Percentiles rank a stretch among this genome's conserved stretches.
These are phyloP conservation scores for Teleiodes luculella DNA, from an alignment of 2,888 invertebrate species.

Conservation along the genomic window DNA sequence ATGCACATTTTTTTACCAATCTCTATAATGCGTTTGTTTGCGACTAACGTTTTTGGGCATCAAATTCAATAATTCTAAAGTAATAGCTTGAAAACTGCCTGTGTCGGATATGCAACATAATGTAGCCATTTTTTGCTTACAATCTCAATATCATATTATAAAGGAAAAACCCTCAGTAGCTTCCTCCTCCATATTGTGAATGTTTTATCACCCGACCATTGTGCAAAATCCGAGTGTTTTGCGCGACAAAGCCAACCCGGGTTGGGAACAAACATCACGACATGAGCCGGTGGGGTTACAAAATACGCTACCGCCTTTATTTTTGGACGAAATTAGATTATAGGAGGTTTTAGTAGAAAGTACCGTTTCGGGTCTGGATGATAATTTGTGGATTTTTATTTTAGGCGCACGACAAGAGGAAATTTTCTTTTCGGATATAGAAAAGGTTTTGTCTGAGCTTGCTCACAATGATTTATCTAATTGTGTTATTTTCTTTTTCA, in stretches of 20 bases:
- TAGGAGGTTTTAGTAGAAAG: background rate
- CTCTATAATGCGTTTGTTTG: no score
- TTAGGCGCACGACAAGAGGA: background rate
- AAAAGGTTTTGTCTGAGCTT: no score
- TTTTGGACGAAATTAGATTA: conserved; percentile 1
- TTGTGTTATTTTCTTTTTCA: background rate
- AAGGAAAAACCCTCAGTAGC: background rate
- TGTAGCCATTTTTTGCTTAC: conserved; percentile 10
- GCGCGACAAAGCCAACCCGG: conserved; percentile 18
- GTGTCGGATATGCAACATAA: background rate
- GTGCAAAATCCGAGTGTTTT: conserved; percentile 17
- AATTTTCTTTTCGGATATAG: no score
- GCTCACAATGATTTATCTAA: no score
- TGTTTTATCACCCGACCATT: conserved; percentile 21
- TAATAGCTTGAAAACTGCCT: background rate
- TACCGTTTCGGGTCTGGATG: background rate
- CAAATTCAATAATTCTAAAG: background rate
- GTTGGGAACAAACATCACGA: conserved; percentile 16
- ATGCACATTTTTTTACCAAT: no score
- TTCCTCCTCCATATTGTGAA: conserved; percentile 18
- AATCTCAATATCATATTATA: background rate
- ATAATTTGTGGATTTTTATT: background rate
- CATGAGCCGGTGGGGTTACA: conserved; percentile 21
- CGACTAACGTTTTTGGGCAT: no score
- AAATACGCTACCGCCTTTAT: conserved; percentile 6